These are phyloP conservation scores for Characodon lateralis DNA, from an alignment of 2,797 vertebrate species.

Conservation along the genomic window DNA sequence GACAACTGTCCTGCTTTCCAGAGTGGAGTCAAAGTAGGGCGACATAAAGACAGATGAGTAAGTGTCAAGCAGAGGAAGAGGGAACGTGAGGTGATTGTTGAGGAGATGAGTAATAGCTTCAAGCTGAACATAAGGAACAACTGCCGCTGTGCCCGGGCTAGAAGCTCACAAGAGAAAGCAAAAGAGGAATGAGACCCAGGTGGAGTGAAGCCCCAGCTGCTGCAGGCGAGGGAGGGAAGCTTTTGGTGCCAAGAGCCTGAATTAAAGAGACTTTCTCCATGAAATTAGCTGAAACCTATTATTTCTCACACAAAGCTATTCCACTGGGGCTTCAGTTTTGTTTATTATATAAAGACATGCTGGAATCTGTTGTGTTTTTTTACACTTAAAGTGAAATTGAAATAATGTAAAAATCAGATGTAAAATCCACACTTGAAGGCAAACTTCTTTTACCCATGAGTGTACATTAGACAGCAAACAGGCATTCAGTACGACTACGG, in stretches of 20 bases:
- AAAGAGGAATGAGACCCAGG: slow-evolving; percentile 29
- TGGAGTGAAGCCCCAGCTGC: slow-evolving; percentile 21
- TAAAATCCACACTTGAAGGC: background rate
- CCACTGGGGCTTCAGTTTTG: background rate
- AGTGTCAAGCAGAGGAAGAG: slow-evolving; percentile 20
- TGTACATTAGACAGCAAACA: background rate
- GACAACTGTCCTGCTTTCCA: slow-evolving; percentile 18
- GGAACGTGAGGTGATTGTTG: slow-evolving; percentile 43
- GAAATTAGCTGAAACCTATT: background rate
- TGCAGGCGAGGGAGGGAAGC: slow-evolving; percentile 12
- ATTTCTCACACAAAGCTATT: background rate
- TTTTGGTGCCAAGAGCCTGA: background rate
- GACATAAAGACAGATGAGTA: slow-evolving; percentile 37
- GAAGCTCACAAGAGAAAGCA: slow-evolving; percentile 21
- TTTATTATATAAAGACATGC: background rate
- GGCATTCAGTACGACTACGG: background rate
- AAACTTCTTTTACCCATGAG: background rate
- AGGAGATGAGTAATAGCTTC: slow-evolving; percentile 40
- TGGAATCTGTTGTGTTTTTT: background rate
- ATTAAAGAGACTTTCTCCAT: background rate
- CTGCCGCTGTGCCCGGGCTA: slow-evolving; percentile 34
- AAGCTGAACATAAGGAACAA: slow-evolving; percentile 43
- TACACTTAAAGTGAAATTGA: background rate
- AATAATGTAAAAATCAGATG: background rate
- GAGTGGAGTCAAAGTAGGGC: slow-evolving; percentile 3